phyloP scores from a whole-genome alignment of 2,888 invertebrate genomes.

The Apodemia zela region DNA sequence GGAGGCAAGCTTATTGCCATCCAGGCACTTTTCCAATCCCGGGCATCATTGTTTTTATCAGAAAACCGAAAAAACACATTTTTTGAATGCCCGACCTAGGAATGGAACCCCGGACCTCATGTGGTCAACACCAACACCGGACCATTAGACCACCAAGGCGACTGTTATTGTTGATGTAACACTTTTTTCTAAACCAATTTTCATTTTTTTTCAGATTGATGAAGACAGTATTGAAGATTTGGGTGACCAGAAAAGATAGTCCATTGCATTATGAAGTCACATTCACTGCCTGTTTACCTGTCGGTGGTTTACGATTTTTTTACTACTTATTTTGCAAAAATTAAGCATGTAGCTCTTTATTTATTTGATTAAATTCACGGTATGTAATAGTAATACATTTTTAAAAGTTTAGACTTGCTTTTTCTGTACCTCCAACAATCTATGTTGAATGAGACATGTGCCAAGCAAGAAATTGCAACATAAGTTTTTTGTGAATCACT shows the following conservation, averaged over 20 bases:
- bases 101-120: no score
- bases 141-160: no score
- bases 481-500: no score
- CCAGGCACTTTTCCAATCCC: no score
- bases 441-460: no score
- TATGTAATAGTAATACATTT: neutral
- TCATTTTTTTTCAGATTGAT: constrained; percentile 85
- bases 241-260: constrained; percentile 94
- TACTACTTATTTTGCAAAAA: constrained; percentile 5
- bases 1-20: no score
- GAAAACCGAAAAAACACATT: no score
- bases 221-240: constrained; percentile 95
- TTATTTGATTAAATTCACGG: constrained; percentile 12
- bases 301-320: constrained; percentile 2
- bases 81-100: no score
- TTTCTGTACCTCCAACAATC: neutral
- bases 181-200: neutral
- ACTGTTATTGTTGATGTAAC: no score
- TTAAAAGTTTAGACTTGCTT: neutral
- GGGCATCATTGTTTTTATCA: no score
- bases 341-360: constrained; percentile 10
- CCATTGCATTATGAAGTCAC: constrained; percentile 33
- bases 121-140: no score
- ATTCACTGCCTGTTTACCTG: constrained; percentile 23
- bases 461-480: no score